These are phyloP conservation scores for Vandiemenella viatica DNA, from an alignment of 2,888 invertebrate species.

Conservation along the genomic window DNA sequence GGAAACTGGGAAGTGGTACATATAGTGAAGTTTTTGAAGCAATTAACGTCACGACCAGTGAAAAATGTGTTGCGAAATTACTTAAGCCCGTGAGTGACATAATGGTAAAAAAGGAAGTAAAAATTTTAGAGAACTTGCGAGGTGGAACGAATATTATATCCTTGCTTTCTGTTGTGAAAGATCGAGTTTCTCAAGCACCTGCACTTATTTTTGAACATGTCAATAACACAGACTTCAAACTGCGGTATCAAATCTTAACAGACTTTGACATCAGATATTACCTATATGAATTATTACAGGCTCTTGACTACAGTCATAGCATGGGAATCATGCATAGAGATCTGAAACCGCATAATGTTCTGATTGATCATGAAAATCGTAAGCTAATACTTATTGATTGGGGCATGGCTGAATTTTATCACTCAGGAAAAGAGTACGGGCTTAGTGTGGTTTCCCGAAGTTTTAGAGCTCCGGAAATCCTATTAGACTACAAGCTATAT, in stretches of 20 bases:
- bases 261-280: conserved; percentile 99
- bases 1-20: conserved; percentile 97
- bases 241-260: conserved; percentile 96
- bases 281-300: conserved; percentile 94
- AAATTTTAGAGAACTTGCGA: conserved; percentile 97
- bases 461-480: conserved; percentile 96
- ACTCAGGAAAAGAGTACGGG: conserved; percentile 99
- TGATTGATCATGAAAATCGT: conserved; percentile 99
- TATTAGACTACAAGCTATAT: conserved; percentile 99
- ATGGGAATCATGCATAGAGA: conserved; percentile 99
- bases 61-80: conserved; percentile 99
- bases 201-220: conserved; percentile 99
- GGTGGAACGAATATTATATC: conserved; percentile 99
- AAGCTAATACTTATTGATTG: conserved; percentile 98
- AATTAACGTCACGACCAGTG: conserved; percentile 93
- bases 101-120: conserved; percentile 99
- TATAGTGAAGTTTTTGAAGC: conserved; percentile 99
- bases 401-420: conserved; percentile 99
- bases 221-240: conserved; percentile 99
- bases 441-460: conserved; percentile 98
- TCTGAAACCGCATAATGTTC: conserved; percentile 99
- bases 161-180: conserved; percentile 96
- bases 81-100: conserved; percentile 99
- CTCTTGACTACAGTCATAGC: conserved; percentile 98
- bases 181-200: conserved; percentile 95